Base-by-base conservation (phyloP, 2,797 vertebrate genomes). In the Xenentodon cancila region DNA sequence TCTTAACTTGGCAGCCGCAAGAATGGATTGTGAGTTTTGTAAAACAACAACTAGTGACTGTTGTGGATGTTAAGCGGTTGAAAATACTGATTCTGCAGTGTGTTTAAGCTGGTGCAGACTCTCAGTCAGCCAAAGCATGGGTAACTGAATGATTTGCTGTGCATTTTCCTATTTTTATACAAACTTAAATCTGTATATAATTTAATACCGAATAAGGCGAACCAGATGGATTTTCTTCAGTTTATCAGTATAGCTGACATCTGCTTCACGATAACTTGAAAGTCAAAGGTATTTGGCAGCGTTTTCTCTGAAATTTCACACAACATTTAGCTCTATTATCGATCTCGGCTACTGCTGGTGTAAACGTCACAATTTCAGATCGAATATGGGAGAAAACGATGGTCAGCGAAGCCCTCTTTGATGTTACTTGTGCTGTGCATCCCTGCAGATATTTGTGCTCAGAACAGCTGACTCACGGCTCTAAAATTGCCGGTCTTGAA, bases 381-480 rank as follows among this genome's bases (percentile, higher is more conserved):
- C 53, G 58, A 77, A 82, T 18, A 25, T 19, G 54, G 25, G 11
- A 7, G 54, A 60, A 82, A 74, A 27, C 34, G 55, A 60, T 7
- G 80, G 79, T 80, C 79, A 70, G 53, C 3, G 54, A 37, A 18
- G 63, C 19, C 0, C 49, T 44, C 68, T 84, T 84, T 84, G 74
- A 82, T 71, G 75, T 72, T 53, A 37, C 59, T 18, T 16, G 64
- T 60, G 49, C 65, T 74, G 64, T 55, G 61, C 60, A 70, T 65
- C 73, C 67, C 82, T 82, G 79, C 81, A 83, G 77, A 82, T 81
- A 78, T 80, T 72, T 32, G 68, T 69, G 77, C 83, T 76, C 81
- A 63, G 53, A 85, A 84, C 86, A 78, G 85, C 87, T 86, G 87
- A 88, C 79, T 88, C 84, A 83, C 68, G 9, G 68, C 75, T 68